Evolutionary conservation across 2,113 vertebrate genomes (phyloP).

Genomic region (Vireo altiloquus): DNA sequence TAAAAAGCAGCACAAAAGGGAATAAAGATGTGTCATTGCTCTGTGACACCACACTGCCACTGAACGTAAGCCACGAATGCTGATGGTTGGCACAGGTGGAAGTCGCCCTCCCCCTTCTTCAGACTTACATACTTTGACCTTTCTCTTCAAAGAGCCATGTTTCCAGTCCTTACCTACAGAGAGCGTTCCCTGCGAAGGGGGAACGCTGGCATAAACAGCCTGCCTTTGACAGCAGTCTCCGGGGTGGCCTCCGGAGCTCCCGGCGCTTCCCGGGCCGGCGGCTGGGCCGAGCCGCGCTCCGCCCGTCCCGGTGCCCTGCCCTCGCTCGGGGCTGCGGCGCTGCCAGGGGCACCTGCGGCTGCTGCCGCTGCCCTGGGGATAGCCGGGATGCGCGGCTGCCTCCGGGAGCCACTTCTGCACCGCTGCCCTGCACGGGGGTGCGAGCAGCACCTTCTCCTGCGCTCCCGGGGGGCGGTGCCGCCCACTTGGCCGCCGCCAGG

Average conservation of each 20-base stretch:
- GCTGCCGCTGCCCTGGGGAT: accelerated
- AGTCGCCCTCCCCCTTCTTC: neutral
- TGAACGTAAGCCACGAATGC: neutral
- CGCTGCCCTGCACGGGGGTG: neutral
- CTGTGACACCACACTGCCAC: neutral
- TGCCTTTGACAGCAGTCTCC: neutral
- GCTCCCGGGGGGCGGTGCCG: neutral
- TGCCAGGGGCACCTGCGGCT: neutral
- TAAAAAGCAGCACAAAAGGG: neutral
- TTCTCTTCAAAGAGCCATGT: neutral
- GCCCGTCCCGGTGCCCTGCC: neutral
- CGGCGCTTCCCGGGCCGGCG: neutral
- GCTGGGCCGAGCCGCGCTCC: neutral
- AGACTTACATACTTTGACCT: neutral
- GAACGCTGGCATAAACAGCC: too few relatives aligned
- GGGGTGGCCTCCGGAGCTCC: neutral
- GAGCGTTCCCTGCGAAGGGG: accelerated
- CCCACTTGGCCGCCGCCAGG: neutral
- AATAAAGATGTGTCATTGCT: neutral
- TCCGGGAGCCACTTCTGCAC: neutral
- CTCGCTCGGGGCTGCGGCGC: neutral
- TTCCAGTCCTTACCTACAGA: neutral
- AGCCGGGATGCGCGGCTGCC: neutral
- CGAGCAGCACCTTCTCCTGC: neutral
- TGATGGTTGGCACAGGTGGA: neutral